Percentiles rank a stretch among this genome's conserved stretches.
These are phyloP conservation scores for Bubo blakistoni DNA, from an alignment of 2,113 vertebrate species.

Conservation along the genomic window DNA sequence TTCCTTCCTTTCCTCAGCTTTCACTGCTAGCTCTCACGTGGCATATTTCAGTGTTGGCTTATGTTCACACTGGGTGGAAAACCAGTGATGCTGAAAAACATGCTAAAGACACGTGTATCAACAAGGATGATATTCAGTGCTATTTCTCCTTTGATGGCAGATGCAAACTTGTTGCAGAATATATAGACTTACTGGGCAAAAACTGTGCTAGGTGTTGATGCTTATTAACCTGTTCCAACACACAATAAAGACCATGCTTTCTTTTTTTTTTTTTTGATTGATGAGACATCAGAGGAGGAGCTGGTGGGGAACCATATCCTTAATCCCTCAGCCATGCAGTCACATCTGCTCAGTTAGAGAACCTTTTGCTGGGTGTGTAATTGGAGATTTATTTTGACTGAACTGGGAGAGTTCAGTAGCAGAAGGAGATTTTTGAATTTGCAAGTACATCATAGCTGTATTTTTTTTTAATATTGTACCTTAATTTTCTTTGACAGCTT, in stretches of 20 bases:
- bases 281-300: not conserved
- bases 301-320: not conserved
- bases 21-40: not conserved
- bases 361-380: not conserved
- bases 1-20: not conserved
- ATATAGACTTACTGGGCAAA: not conserved
- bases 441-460: not conserved
- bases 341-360: not conserved
- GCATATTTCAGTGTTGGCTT: not conserved
- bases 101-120: not conserved
- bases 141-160: not conserved
- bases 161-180: not conserved
- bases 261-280: not conserved
- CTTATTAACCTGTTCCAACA: not conserved
- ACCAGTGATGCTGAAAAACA: not conserved
- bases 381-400: not conserved
- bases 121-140: not conserved
- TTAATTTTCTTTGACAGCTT: conserved; percentile 5
- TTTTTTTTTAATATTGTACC: not conserved
- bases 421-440: not conserved
- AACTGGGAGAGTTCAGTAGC: not conserved
- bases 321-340: not conserved
- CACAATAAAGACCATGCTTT: not conserved
- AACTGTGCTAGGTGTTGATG: not conserved
- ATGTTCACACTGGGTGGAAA: not conserved